These are phyloP conservation scores for Diphyllodes magnificus DNA, from an alignment of 2,113 vertebrate genomes.

Conservation along the genomic window DNA sequence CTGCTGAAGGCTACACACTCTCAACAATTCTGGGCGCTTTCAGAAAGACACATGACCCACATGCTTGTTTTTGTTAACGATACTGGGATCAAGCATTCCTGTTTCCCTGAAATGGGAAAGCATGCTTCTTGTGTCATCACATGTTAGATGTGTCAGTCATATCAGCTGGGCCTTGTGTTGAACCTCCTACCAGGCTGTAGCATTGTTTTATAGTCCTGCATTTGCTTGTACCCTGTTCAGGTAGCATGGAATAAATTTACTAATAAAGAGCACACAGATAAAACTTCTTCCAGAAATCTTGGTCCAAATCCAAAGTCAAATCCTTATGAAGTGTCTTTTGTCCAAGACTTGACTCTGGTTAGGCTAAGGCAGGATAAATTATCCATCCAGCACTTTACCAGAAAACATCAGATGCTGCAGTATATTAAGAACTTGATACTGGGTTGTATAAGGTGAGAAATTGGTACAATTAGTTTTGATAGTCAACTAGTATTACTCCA, in stretches of 20 bases:
- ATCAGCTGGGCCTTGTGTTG: background rate
- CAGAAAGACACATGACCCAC: background rate
- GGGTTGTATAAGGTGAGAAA: background rate
- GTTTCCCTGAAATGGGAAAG: background rate
- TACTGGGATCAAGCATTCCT: background rate
- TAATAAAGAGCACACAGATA: background rate
- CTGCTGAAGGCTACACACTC: background rate
- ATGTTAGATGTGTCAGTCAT: background rate
- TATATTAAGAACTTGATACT: background rate
- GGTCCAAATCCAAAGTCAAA: background rate
- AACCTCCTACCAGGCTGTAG: background rate
- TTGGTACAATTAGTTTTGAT: background rate
- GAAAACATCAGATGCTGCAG: background rate
- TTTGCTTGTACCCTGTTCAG: background rate
- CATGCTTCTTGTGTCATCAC: background rate
- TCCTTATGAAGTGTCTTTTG: background rate
- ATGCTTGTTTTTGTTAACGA: background rate
- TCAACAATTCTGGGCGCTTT: background rate
- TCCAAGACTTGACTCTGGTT: background rate
- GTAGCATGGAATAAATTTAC: background rate
- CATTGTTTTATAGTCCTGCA: background rate
- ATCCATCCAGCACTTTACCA: background rate
- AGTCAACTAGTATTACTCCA: background rate
- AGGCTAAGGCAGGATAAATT: background rate
- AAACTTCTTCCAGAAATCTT: background rate